Base-by-base conservation (phyloP, 2,888 invertebrate species). In the Agrypnus murinus region DNA sequence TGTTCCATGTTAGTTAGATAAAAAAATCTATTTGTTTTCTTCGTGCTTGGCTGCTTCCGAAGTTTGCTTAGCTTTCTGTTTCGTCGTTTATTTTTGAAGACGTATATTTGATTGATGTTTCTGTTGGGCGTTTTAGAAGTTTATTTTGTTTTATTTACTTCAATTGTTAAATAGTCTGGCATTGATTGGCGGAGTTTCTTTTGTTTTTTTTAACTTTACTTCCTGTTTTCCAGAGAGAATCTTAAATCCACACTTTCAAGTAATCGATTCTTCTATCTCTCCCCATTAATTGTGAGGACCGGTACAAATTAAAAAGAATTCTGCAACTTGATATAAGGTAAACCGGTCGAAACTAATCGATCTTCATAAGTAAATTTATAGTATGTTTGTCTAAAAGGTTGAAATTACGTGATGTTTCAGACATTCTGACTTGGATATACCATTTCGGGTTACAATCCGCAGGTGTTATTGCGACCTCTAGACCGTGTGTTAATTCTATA, bases 401-500 rank as follows among this genome's bases (percentile, higher is more conserved):
- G n/a, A n/a, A 38, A 12, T 38, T 12, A 12, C 12, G 12, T 10
- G 12, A 43, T 40, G 43, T 59, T 59, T 58, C 15, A 59, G 17
- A 43, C 43, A 59, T 15, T 31, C n/a, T 19, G 2, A 36, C 48
- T 48, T 3, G 25, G 25, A 25, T 25, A 34, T 38, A 14, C 32
- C 57, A 32, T 36, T 58, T 65, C 34, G 19, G 32, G 25, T 58
- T 55, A 68, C 67, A 72, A 72, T 72, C 64, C 57, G 67, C 74
- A 75, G 73, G 71, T 75, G 74, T 71, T 65, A 70, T 71, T 70
- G 60, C 67, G 63, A 69, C 69, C 67, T 60, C 65, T 38, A 53
- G 58, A 59, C 63, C 67, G 67, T 68, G 67, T 65, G 74, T 69
- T 77, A 77, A 75, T 75, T 71, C 74, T 72, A 71, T 77, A 75